Percentiles rank a stretch among this genome's conserved stretches.
Evolutionary conservation across 1,140 invertebrate genomes (phyloP).

Genomic region (Magallana angulata): DNA sequence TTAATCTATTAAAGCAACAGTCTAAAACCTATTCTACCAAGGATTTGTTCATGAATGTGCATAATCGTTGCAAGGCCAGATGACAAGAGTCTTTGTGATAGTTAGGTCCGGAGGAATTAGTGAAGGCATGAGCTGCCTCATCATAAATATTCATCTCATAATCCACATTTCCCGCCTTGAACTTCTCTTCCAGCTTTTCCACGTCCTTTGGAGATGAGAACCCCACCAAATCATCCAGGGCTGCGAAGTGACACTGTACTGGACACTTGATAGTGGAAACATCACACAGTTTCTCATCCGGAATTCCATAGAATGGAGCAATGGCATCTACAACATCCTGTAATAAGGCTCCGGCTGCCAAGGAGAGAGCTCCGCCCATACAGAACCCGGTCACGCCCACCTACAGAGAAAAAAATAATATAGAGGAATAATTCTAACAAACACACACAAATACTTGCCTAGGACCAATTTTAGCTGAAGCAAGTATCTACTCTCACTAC

Average conservation of each 20-base stretch:
- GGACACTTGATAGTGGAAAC: conserved; percentile 69
- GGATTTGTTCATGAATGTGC: conserved; percentile 55
- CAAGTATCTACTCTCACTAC: no score
- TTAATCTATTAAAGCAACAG: no score
- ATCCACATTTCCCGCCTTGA: conserved; percentile 30
- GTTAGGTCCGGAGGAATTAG: conserved; percentile 46
- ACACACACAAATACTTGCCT: no score
- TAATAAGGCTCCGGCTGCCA: conserved; percentile 67
- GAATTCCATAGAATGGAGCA: conserved; percentile 76
- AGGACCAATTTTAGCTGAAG: no score
- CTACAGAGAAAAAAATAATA: conserved; percentile 41
- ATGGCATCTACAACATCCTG: conserved; percentile 63
- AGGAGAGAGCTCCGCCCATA: conserved; percentile 75
- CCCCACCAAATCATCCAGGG: conserved; percentile 61
- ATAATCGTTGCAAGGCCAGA: conserved; percentile 49
- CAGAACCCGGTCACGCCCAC: conserved; percentile 76
- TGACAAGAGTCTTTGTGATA: conserved; percentile 55
- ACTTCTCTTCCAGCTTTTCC: conserved; percentile 42
- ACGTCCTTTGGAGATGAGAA: conserved; percentile 59
- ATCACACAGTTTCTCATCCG: conserved; percentile 64
- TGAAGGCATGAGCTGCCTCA: conserved; percentile 58
- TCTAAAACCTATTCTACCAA: not conserved
- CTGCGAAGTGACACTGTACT: conserved; percentile 74
- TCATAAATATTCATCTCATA: conserved; percentile 57
- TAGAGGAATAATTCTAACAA: no score